These are phyloP conservation scores for Nasonovia ribisnigri DNA, from an alignment of 2,888 invertebrate genomes.

Conservation along the genomic window DNA sequence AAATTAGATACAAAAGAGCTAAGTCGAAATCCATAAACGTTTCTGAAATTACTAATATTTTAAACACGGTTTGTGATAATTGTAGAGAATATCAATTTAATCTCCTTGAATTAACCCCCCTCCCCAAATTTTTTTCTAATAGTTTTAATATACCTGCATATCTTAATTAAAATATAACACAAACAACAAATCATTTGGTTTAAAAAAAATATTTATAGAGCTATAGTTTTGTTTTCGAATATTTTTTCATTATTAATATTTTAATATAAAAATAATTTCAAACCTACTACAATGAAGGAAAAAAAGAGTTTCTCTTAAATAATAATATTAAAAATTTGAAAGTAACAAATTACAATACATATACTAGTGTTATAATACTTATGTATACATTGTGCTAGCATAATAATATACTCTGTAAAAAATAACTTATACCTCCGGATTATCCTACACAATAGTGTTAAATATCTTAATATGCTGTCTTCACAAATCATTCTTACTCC, in stretches of 20 bases:
- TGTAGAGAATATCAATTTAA: neutral
- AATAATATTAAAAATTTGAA: neutral
- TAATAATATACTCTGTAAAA: neutral
- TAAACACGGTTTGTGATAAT: neutral
- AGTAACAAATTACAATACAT: neutral
- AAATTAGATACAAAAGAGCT: neutral
- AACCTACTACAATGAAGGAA: neutral
- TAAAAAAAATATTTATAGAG: too few relatives aligned
- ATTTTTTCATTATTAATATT: too few relatives aligned
- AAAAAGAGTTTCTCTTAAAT: neutral
- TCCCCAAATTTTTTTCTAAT: too few relatives aligned
- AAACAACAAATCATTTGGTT: too few relatives aligned
- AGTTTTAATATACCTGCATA: too few relatives aligned
- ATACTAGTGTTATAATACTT: neutral
- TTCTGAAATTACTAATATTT: neutral
- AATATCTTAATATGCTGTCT: neutral
- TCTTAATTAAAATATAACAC: too few relatives aligned
- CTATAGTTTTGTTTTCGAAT: too few relatives aligned
- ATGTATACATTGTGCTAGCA: neutral
- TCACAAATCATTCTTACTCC: slow-evolving; percentile 16
- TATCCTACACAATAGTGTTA: neutral
- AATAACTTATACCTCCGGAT: neutral
- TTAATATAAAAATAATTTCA: too few relatives aligned
- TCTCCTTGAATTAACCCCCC: too few relatives aligned
- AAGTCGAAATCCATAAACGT: neutral